Conservation (phyloP, 2,113 vertebrate genomes). For the Tragelaphus scriptus region DNA sequence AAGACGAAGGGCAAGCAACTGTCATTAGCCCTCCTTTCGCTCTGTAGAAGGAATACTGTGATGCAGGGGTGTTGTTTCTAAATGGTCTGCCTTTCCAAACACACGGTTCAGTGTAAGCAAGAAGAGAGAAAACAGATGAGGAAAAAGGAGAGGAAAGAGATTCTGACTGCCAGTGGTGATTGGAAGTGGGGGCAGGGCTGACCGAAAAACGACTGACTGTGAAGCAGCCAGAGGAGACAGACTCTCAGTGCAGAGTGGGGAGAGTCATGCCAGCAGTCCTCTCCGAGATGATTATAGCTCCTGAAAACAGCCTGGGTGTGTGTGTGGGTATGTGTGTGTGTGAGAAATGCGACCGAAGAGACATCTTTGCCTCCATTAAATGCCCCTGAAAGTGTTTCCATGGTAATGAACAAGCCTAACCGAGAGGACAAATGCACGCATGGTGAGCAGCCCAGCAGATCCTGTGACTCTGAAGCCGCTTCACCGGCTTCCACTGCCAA, state of each 20-base stretch:
- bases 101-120: neutral
- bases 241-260: neutral
- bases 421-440: neutral
- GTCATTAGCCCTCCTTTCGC: neutral
- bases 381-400: constrained; percentile 6
- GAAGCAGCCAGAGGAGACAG: neutral
- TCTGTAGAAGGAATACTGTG: neutral
- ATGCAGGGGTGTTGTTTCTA: neutral
- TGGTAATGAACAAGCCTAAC: neutral
- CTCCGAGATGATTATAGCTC: neutral
- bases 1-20: neutral
- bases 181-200: neutral
- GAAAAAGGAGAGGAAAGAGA: neutral
- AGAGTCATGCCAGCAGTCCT: neutral
- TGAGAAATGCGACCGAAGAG: neutral
- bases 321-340: neutral
- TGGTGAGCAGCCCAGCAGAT: neutral
- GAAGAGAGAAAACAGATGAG: neutral
- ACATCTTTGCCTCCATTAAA: neutral
- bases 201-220: neutral
- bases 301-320: neutral
- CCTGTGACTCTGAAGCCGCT: neutral
- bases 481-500: neutral
- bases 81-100: neutral
- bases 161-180: neutral